Evolutionary conservation across 2,113 vertebrate species (phyloP).

Genomic region (Dicaeum eximium): DNA sequence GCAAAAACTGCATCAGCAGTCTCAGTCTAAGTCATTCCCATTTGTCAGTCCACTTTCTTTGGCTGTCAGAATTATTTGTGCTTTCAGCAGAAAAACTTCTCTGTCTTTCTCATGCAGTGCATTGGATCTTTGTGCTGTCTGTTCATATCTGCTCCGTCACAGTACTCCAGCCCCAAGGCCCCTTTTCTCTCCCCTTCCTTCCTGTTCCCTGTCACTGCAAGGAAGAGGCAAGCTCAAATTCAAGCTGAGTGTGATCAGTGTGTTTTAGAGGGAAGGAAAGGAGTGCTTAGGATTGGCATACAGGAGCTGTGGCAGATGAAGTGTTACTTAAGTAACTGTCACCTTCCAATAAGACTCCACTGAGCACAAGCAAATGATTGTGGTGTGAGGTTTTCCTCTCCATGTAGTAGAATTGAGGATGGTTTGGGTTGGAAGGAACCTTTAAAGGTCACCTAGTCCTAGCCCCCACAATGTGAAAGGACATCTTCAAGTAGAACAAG

Average conservation of each 20-base stretch:
- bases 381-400: background rate
- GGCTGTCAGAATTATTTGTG: background rate
- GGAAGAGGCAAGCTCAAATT: constrained; percentile 20
- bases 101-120: background rate
- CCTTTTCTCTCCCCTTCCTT: constrained; percentile 12
- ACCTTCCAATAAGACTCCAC: background rate
- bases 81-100: background rate
- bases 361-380: background rate
- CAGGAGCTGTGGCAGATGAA: background rate
- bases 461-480: background rate
- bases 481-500: background rate
- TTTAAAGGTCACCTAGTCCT: background rate
- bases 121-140: constrained; percentile 31
- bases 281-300: background rate
- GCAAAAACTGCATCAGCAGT: background rate
- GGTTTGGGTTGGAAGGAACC: background rate
- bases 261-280: background rate
- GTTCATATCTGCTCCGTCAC: background rate
- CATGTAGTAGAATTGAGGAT: background rate
- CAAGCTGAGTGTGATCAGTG: constrained; percentile 9
- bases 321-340: background rate
- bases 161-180: constrained; percentile 16
- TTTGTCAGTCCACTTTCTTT: background rate
- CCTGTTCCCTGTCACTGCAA: constrained; percentile 45
- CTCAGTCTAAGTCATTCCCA: background rate